Percentiles rank a stretch among this genome's conserved stretches.
phyloP scores from a whole-genome alignment of 2,113 vertebrate genomes.

The Carlito syrichta region DNA sequence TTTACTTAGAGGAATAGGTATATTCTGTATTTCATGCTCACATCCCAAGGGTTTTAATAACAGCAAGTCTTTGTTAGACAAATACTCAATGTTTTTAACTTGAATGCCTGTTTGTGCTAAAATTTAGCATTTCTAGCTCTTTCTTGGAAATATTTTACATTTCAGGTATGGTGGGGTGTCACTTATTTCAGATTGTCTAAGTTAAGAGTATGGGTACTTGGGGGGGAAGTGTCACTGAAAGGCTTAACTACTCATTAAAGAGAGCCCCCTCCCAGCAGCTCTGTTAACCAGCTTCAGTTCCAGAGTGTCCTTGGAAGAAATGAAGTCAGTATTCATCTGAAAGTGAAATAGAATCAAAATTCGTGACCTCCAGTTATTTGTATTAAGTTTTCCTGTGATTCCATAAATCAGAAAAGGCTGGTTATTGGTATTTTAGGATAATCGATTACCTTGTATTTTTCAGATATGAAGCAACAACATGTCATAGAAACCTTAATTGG shows the following conservation, averaged over 20 bases:
- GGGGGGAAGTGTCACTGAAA: background rate
- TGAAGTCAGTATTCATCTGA: background rate
- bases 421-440: background rate
- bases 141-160: background rate
- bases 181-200: background rate
- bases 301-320: background rate
- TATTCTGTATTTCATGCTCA: background rate
- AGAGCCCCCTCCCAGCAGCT: background rate
- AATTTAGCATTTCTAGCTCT: background rate
- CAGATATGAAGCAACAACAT: conserved; percentile 98
- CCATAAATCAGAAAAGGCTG: background rate
- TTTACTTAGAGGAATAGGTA: background rate
- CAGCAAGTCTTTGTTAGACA: background rate
- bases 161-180: background rate
- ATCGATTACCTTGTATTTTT: conserved; percentile 34
- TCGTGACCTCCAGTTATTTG: background rate
- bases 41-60: background rate
- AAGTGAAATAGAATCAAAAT: background rate
- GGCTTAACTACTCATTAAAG: background rate
- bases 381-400: background rate
- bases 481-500: conserved; percentile 98
- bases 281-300: background rate
- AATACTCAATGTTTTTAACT: background rate
- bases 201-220: rapidly evolving
- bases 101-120: background rate